Evolutionary conservation across 2,888 invertebrate species (phyloP).

Genomic region (Odontothrips loti): DNA sequence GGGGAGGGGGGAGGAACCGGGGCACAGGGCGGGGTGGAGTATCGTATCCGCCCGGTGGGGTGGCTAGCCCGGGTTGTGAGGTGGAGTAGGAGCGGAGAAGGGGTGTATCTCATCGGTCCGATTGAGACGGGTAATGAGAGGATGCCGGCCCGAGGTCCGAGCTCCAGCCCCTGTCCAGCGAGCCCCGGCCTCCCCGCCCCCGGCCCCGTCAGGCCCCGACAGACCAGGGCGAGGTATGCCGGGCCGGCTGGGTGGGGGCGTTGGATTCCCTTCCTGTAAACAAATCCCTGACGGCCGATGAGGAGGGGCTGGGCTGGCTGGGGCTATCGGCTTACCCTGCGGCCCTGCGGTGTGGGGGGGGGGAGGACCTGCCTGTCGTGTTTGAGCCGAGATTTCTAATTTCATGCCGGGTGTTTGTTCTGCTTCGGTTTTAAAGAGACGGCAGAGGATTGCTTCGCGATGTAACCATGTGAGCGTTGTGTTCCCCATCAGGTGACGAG

Average conservation of each 20-base stretch:
- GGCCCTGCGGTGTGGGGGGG: too few relatives aligned
- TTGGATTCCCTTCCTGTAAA: neutral
- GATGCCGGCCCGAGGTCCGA: neutral
- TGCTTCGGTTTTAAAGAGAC: too few relatives aligned
- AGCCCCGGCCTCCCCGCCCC: too few relatives aligned
- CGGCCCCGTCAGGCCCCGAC: too few relatives aligned
- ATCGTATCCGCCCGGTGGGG: neutral
- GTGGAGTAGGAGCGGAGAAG: neutral
- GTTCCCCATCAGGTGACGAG: constrained; percentile 2
- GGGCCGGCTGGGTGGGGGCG: neutral
- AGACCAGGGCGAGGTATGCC: too few relatives aligned
- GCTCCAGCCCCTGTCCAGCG: too few relatives aligned
- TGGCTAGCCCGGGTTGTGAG: neutral
- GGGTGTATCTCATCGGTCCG: neutral
- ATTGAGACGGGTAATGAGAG: neutral
- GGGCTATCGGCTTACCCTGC: too few relatives aligned
- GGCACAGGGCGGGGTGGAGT: neutral
- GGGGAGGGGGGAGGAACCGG: neutral
- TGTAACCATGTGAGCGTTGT: too few relatives aligned
- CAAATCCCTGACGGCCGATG: neutral
- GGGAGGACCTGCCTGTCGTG: too few relatives aligned
- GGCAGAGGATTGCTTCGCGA: too few relatives aligned
- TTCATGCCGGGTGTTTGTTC: too few relatives aligned
- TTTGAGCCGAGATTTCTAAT: too few relatives aligned
- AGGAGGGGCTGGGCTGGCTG: neutral